Evolutionary conservation across 2,113 vertebrate genomes (phyloP).

Genomic region (Lophochroa leadbeateri): DNA sequence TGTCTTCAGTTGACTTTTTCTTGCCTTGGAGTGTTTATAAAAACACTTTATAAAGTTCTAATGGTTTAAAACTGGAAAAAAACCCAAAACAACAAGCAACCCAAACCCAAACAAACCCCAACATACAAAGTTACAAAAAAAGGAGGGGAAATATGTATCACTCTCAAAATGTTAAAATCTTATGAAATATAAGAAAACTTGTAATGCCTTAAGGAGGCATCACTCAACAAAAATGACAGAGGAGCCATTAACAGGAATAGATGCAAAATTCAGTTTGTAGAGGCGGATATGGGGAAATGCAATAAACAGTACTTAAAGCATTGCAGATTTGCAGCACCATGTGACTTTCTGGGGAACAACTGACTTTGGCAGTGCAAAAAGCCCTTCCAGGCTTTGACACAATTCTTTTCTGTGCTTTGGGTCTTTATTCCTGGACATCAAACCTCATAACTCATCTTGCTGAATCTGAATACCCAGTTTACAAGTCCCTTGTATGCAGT

Average conservation of each 20-base stretch:
- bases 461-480: not conserved
- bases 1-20: not conserved
- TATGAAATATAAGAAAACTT: not conserved
- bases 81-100: not conserved
- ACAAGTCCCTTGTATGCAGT: not conserved
- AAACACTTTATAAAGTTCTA: not conserved
- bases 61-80: not conserved
- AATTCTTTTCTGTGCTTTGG: not conserved
- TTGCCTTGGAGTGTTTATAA: not conserved
- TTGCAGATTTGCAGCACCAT: not conserved
- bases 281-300: not conserved
- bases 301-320: not conserved
- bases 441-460: not conserved
- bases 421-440: slow-evolving; percentile 4
- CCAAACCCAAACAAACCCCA: not conserved
- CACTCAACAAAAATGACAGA: not conserved
- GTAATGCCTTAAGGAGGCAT: not conserved
- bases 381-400: not conserved
- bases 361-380: not conserved
- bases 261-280: not conserved
- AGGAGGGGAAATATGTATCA: not conserved
- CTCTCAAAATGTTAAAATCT: not conserved
- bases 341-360: not conserved
- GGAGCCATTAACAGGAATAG: not conserved
- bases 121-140: not conserved